Conservation (phyloP, 2,797 vertebrate species). For the Gallirallus australis region DNA sequence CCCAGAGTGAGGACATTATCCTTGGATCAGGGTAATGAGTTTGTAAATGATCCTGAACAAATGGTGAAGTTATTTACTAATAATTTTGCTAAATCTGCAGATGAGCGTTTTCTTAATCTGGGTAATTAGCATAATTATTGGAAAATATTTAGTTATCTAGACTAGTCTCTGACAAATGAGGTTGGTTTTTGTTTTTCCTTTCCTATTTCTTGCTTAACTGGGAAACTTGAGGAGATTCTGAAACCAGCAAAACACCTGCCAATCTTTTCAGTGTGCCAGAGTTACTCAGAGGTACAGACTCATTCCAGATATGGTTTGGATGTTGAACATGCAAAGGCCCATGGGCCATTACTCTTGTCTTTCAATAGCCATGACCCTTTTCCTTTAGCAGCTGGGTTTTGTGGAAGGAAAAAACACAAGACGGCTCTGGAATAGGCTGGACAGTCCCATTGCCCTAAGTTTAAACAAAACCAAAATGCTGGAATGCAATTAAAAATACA, state of each 20-base stretch:
- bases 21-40: conserved; percentile 48
- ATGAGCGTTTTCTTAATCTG: conserved; percentile 13
- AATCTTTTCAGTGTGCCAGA: neutral
- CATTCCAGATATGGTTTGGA: neutral
- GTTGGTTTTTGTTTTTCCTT: neutral
- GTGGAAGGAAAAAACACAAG: neutral
- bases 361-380: neutral
- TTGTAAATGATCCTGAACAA: conserved; percentile 61
- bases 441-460: neutral
- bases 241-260: neutral
- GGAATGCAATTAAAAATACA: neutral
- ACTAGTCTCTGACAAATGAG: neutral
- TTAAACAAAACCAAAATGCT: neutral
- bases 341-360: neutral
- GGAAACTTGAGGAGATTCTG: neutral
- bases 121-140: neutral
- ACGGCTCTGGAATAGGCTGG: neutral
- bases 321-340: neutral
- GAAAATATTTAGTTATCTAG: conserved; percentile 1
- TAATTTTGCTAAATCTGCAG: conserved; percentile 31
- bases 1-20: conserved; percentile 44
- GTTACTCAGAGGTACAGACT: neutral
- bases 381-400: neutral
- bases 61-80: conserved; percentile 54
- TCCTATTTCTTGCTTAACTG: neutral